A percentile compares a stretch with the other conserved stretches of the same genome.
Conservation (phyloP, 2,888 invertebrate species). For the Seira ritae region DNA sequence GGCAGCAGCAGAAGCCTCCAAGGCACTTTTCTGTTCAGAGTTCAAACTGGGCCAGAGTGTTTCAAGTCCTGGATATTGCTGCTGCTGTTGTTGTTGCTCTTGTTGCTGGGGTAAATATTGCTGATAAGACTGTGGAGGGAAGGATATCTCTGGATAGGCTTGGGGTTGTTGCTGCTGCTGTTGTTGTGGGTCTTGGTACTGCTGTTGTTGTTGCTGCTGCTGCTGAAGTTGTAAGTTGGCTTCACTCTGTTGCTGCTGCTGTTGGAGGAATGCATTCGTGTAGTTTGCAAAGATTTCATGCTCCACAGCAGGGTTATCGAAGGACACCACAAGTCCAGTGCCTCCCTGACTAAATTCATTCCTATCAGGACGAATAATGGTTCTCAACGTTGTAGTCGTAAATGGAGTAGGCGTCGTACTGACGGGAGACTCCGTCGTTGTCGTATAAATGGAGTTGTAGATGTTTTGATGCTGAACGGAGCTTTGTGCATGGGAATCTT, state of each 20-base stretch:
- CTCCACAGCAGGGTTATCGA: slow-evolving; percentile 65
- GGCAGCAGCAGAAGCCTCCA: slow-evolving; percentile 49
- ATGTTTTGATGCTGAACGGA: slow-evolving; percentile 41
- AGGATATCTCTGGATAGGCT: slow-evolving; percentile 28
- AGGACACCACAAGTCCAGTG: slow-evolving; percentile 65
- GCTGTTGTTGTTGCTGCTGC: slow-evolving; percentile 71
- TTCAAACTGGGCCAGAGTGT: slow-evolving; percentile 58
- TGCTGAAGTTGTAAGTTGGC: slow-evolving; percentile 73
- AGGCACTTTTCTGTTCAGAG: slow-evolving; percentile 47
- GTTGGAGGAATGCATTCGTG: slow-evolving; percentile 32
- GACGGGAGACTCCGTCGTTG: slow-evolving; percentile 23
- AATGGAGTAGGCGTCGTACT: slow-evolving; percentile 25
- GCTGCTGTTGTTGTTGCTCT: slow-evolving; percentile 73
- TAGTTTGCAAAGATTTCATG: slow-evolving; percentile 52
- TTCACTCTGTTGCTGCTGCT: slow-evolving; percentile 27
- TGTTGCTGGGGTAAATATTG: slow-evolving; percentile 8
- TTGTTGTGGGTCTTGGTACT: slow-evolving; percentile 67
- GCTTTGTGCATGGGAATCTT: slow-evolving; percentile 31
- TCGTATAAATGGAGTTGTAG: slow-evolving; percentile 20
- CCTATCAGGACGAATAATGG: slow-evolving; percentile 91
- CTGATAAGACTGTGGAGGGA: not conserved
- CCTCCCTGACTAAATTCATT: slow-evolving; percentile 77
- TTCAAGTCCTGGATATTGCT: slow-evolving; percentile 71
- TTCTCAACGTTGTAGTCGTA: slow-evolving; percentile 75
- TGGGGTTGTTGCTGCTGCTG: slow-evolving; percentile 60